Base-by-base conservation (phyloP, 2,113 vertebrate genomes). In the Empidonax alnorum region DNA sequence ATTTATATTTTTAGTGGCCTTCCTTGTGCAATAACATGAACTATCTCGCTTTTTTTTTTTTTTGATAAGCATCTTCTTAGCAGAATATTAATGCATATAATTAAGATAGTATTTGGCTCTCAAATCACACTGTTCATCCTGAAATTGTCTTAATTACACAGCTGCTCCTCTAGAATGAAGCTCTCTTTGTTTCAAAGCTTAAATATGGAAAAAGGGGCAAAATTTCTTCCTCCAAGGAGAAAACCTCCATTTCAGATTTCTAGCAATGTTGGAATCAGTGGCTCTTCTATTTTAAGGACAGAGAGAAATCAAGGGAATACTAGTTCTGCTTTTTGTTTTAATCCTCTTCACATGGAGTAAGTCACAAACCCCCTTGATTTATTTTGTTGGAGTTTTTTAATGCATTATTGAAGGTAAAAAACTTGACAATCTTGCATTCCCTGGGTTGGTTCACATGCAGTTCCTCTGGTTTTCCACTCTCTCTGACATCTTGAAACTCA, bases 81-180 rank as follows among this genome's bases (percentile, higher is more conserved):
- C 42, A 88, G 87, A 94, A 91, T 93, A 93, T 95, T 94, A 86
- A 93, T 95, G 75, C 63, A 62, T 82, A 73, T 94, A 85, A 96
- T 94, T 91, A 94, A 95, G 83, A 93, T 90, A 94, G 88, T 86
- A 56, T 80, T 95, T 93, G 62, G 25, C 39, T 83, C 58, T 87
- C 76, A 63, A 97, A 87, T 96, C 33, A 37, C 58, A 49, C 52
- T 94, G 87, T 92, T 95, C 87, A 68, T 95, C 65, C 78, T 79
- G n/a, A 95, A 93, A 94, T 85, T 93, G 82, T 50, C 63, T 94
- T 91, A 94, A 93, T 95, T 93, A 85, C 87, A 76, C 87, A 96
- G 91, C 87, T 94, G 87, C 55, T 93, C 15, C 50, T 91, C 81
- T 85, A 74, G 55, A 92, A 86, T 46, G 67, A 93, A 55, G 46